Conservation (phyloP, 2,113 vertebrate species). For the Myotis lucifugus region DNA sequence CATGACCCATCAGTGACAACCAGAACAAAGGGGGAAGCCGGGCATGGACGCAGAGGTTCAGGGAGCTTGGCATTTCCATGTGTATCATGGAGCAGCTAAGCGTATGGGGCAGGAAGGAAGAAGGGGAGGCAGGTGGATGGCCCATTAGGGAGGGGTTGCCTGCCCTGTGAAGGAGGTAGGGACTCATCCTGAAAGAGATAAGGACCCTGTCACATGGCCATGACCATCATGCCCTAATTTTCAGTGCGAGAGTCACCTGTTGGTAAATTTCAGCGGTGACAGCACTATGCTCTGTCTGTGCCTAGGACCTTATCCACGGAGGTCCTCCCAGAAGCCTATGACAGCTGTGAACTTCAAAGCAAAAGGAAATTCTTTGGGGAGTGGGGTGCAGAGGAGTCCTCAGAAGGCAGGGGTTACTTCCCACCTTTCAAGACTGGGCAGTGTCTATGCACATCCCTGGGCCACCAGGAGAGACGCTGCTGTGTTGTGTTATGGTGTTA, state of each 20-base stretch:
- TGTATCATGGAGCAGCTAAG: fast-evolving
- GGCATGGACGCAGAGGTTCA: not conserved
- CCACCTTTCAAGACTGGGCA: not conserved
- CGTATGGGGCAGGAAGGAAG: fast-evolving
- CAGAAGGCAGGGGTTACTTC: not conserved
- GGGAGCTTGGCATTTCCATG: not conserved
- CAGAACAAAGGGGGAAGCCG: not conserved
- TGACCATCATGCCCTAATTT: fast-evolving
- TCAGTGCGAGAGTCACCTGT: not conserved
- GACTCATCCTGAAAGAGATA: not conserved
- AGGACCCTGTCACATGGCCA: not conserved
- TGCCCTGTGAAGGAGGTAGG: not conserved
- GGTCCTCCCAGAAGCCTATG: not conserved
- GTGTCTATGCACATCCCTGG: not conserved
- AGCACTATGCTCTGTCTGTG: not conserved
- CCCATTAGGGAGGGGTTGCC: not conserved
- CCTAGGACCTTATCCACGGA: not conserved
- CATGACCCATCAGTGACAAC: not conserved
- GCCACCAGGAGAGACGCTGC: fast-evolving
- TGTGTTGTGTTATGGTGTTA: fast-evolving
- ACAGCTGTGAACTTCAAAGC: not conserved
- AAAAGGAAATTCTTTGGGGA: not conserved
- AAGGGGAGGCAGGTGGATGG: not conserved
- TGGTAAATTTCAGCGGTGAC: not conserved
- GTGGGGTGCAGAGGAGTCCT: not conserved